Evolutionary conservation across 1,140 invertebrate genomes (phyloP).

Genomic region (Cydia fagiglandana): DNA sequence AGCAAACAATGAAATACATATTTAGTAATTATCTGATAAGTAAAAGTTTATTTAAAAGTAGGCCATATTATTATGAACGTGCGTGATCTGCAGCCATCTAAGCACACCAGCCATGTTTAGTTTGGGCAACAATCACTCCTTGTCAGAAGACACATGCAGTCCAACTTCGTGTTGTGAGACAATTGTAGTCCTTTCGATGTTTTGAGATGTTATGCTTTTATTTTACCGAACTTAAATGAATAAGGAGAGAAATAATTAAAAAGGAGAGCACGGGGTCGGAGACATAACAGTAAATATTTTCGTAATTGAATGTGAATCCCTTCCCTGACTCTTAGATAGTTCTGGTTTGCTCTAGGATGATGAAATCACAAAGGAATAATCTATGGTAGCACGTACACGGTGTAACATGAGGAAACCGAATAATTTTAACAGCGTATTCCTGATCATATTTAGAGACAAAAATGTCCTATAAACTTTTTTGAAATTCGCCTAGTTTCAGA

Average conservation of each 20-base stretch:
- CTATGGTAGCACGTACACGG: too few species aligned
- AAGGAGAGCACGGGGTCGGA: too few species aligned
- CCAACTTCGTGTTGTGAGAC: slow-evolving; percentile 2
- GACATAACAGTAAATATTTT: too few species aligned
- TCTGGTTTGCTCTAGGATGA: too few species aligned
- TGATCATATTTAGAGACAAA: too few species aligned
- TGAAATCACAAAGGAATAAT: background rate
- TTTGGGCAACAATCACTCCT: slow-evolving; percentile 21
- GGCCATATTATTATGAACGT: background rate
- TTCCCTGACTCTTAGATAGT: too few species aligned
- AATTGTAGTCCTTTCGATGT: background rate
- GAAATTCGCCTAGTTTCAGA: too few species aligned
- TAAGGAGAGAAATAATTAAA: too few species aligned
- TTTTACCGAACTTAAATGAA: background rate
- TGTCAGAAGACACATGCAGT: slow-evolving; percentile 17
- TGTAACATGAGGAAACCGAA: too few species aligned
- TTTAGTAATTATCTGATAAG: background rate
- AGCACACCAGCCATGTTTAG: background rate
- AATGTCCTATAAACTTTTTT: too few species aligned
- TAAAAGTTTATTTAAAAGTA: background rate
- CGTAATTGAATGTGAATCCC: too few species aligned
- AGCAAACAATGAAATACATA: background rate
- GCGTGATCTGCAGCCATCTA: slow-evolving; percentile 5
- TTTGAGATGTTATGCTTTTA: slow-evolving; percentile 3
- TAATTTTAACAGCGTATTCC: too few species aligned